A percentile compares a stretch with the other conserved stretches of the same genome.
Evolutionary conservation across 2,888 invertebrate species (phyloP).

Genomic region (Silvanus unidentatus): DNA sequence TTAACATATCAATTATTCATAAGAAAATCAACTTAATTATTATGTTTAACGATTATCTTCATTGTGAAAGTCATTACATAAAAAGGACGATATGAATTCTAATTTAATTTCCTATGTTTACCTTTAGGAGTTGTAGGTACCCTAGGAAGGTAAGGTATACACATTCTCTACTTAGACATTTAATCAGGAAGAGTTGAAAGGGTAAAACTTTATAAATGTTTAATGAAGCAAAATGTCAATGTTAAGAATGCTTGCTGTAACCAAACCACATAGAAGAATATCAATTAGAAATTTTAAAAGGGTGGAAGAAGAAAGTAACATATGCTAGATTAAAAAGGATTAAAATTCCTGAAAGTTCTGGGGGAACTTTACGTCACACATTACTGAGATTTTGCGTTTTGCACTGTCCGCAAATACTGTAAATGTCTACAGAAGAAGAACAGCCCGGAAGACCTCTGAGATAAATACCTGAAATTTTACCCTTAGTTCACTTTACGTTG

Average conservation of each 20-base stretch:
- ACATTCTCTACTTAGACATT: neutral
- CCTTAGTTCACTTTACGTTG: slow-evolving; percentile 5
- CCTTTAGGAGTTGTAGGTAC: neutral
- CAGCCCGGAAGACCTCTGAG: slow-evolving; percentile 1
- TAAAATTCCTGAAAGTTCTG: slow-evolving; percentile 5
- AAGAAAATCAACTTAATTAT: slow-evolving; percentile 1
- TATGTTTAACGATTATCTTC: slow-evolving; percentile 1
- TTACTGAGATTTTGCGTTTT: slow-evolving; percentile 6
- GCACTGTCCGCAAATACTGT: slow-evolving; percentile 5
- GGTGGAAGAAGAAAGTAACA: no score
- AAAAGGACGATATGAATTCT: neutral
- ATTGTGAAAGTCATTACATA: neutral
- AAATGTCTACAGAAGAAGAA: slow-evolving; percentile 4
- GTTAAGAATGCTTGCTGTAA: neutral
- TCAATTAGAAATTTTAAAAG: slow-evolving; percentile 4
- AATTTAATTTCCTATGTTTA: slow-evolving; percentile 1
- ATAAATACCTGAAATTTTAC: slow-evolving; percentile 5
- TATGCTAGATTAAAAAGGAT: slow-evolving; percentile 4
- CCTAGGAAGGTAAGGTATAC: no score
- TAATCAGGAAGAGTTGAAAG: slow-evolving; percentile 1
- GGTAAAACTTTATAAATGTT: neutral
- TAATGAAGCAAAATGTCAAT: neutral
- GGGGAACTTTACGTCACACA: slow-evolving; percentile 4
- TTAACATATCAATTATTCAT: slow-evolving; percentile 2
- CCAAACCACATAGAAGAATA: neutral